Percentiles rank a stretch among this genome's conserved stretches.
These are phyloP conservation scores for Papilio protenor DNA, from an alignment of 2,888 invertebrate genomes.

Conservation along the genomic window DNA sequence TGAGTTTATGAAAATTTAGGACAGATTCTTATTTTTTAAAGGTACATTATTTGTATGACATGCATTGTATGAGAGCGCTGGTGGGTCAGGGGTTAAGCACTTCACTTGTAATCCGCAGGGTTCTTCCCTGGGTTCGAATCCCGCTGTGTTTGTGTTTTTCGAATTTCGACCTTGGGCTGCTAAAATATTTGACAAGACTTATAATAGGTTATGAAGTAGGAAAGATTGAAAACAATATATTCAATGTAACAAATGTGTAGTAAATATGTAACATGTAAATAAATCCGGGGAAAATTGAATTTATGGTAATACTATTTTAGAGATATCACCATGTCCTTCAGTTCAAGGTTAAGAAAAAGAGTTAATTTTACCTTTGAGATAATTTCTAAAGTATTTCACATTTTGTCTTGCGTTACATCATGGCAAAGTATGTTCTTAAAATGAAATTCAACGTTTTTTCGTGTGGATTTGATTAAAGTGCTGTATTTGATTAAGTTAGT, in stretches of 20 bases:
- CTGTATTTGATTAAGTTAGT: neutral
- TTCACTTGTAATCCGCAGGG: too few relatives aligned
- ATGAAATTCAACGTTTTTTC: neutral
- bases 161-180: too few relatives aligned
- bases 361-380: conserved; percentile 4
- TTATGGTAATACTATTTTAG: conserved; percentile 19
- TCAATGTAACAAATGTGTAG: neutral
- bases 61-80: neutral
- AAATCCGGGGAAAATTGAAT: neutral
- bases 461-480: neutral
- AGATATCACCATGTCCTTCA: conserved; percentile 32
- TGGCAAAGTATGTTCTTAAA: neutral
- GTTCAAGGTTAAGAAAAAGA: conserved; percentile 23
- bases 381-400: conserved; percentile 15
- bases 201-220: neutral
- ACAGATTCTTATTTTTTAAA: neutral
- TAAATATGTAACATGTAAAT: too few relatives aligned
- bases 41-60: neutral
- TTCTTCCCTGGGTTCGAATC: too few relatives aligned
- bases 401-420: neutral
- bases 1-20: conserved; percentile 3
- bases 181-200: too few relatives aligned
- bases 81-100: too few relatives aligned
- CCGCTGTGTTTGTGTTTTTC: too few relatives aligned
- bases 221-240: neutral